phyloP scores from a whole-genome alignment of 2,888 invertebrate genomes.

The Cantharis nigra region DNA sequence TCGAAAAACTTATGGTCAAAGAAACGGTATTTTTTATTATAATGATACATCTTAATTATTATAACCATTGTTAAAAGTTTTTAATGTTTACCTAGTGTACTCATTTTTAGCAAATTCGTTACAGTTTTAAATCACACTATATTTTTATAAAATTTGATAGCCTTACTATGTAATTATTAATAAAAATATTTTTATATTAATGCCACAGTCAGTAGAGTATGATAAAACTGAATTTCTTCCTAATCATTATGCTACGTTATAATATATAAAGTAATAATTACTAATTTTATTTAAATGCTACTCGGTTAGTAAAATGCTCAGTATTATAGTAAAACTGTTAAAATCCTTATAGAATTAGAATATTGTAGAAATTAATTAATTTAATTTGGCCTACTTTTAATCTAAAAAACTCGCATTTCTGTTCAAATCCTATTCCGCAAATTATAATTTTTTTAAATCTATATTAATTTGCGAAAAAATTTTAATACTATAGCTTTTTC shows the following conservation, averaged over 20 bases:
- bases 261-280: background rate
- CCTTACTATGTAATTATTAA: background rate
- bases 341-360: background rate
- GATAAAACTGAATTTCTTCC: background rate
- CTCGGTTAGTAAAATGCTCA: background rate
- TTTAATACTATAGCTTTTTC: too few species aligned
- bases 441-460: background rate
- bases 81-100: background rate
- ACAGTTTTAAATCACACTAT: background rate
- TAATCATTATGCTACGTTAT: background rate
- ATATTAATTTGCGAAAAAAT: background rate
- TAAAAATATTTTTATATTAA: background rate
- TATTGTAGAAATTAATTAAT: background rate
- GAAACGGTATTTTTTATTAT: background rate
- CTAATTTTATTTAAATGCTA: background rate
- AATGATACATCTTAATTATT: background rate
- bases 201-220: background rate
- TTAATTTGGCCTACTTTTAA: background rate
- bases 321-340: background rate
- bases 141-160: background rate
- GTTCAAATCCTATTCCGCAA: background rate
- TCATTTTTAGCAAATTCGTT: background rate
- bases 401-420: background rate
- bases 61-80: background rate
- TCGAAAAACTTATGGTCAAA: background rate